Conservation (phyloP, 1,140 invertebrate species). For the Acyrthosiphon pisum region DNA sequence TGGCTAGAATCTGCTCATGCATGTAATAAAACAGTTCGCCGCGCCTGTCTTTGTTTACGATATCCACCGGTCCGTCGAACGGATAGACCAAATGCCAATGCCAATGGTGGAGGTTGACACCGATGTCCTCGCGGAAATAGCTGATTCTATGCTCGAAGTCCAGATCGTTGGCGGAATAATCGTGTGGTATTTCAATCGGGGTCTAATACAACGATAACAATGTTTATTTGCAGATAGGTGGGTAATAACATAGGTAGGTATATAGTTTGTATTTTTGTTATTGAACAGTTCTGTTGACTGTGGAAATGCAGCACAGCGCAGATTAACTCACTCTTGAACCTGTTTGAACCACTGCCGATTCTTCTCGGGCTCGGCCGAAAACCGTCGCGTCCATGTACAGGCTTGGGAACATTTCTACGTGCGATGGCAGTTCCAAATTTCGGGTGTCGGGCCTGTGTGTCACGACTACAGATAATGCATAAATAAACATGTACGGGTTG, state of each 20-base stretch:
- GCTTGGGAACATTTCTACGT: conserved; percentile 77
- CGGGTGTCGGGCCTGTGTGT: conserved; percentile 79
- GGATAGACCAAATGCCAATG: conserved; percentile 69
- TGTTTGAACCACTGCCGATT: conserved; percentile 70
- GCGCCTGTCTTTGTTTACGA: conserved; percentile 74
- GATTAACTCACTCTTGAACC: conserved; percentile 69
- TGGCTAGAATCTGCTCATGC: conserved; percentile 73
- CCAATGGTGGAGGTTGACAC: conserved; percentile 82
- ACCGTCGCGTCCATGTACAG: conserved; percentile 78
- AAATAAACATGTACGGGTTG: conserved; percentile 81
- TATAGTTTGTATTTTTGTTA: not conserved
- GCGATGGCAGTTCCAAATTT: conserved; percentile 72
- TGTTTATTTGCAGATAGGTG: conserved; percentile 61
- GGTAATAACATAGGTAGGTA: not conserved
- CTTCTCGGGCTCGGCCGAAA: conserved; percentile 73
- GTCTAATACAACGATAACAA: conserved; percentile 57
- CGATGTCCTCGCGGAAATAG: conserved; percentile 76
- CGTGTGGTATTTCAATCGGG: conserved; percentile 74
- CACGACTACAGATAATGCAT: conserved; percentile 77
- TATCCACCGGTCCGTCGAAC: conserved; percentile 63
- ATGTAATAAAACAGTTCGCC: conserved; percentile 82
- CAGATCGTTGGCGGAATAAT: conserved; percentile 76
- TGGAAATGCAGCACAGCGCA: not conserved
- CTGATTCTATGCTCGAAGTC: conserved; percentile 77
- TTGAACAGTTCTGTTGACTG: not conserved